A percentile compares a stretch with the other conserved stretches of the same genome.
Conservation (phyloP, 2,797 vertebrate genomes). For the Emys orbicularis region DNA sequence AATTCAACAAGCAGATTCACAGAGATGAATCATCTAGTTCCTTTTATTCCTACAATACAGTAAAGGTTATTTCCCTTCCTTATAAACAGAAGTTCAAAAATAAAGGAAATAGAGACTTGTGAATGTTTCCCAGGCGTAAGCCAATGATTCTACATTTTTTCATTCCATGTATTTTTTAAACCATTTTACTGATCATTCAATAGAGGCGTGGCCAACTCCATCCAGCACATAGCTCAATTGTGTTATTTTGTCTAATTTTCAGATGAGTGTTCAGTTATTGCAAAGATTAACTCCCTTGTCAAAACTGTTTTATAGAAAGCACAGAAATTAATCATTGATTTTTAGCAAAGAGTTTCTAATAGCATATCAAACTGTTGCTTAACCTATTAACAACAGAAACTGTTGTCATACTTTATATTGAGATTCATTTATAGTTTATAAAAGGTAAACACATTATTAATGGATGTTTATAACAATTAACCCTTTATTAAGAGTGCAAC, state of each 20-base stretch:
- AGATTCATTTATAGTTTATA: not conserved
- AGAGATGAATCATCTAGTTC: conserved; percentile 98
- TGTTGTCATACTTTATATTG: not conserved
- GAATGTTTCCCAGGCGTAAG: conserved; percentile 53
- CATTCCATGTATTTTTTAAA: not conserved
- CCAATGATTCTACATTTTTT: conserved; percentile 55
- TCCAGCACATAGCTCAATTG: not conserved
- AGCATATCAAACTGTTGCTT: not conserved
- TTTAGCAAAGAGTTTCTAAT: conserved; percentile 35
- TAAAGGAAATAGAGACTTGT: conserved; percentile 67
- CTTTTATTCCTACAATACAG: conserved; percentile 93
- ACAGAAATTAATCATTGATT: conserved; percentile 30
- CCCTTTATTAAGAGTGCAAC: not conserved
- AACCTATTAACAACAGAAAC: not conserved
- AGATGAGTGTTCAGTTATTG: conserved; percentile 18
- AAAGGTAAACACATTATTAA: not conserved
- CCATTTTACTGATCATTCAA: not conserved
- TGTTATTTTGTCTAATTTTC: conserved; percentile 22
- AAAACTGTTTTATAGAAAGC: conserved; percentile 33
- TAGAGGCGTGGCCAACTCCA: not conserved
- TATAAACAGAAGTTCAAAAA: conserved; percentile 83
- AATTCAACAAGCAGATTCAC: conserved; percentile 99
- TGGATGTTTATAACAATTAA: not conserved
- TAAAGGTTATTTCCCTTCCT: conserved; percentile 87
- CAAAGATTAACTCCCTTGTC: conserved; percentile 24